phyloP scores from a whole-genome alignment of 2,113 vertebrate genomes.

The Sciurus niger region DNA sequence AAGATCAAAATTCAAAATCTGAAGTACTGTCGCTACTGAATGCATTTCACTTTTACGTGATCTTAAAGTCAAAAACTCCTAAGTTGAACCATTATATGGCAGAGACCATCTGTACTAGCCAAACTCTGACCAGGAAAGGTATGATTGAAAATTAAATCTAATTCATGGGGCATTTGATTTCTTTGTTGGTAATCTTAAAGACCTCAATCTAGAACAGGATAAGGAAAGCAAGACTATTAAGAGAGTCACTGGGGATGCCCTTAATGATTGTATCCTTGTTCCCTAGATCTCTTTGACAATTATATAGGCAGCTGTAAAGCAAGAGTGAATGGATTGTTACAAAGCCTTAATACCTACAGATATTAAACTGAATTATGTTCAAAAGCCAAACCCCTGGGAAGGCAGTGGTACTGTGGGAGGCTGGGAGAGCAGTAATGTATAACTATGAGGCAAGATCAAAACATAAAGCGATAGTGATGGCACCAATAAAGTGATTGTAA shows the following conservation, averaged over 20 bases:
- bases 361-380: slow-evolving; percentile 79
- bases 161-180: slow-evolving; percentile 47
- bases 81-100: background rate
- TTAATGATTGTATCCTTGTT: slow-evolving; percentile 72
- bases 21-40: background rate
- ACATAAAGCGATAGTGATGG: slow-evolving; percentile 74
- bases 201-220: slow-evolving; percentile 38
- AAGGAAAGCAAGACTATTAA: slow-evolving; percentile 73
- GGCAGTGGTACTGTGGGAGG: slow-evolving; percentile 22
- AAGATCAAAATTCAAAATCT: background rate
- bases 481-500: slow-evolving; percentile 76
- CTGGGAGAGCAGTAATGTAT: slow-evolving; percentile 53
- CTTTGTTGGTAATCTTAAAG: slow-evolving; percentile 56
- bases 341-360: slow-evolving; percentile 74
- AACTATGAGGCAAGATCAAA: slow-evolving; percentile 74
- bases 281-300: slow-evolving; percentile 79
- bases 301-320: slow-evolving; percentile 80
- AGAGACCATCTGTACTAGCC: background rate
- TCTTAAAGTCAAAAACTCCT: background rate
- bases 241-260: slow-evolving; percentile 57
- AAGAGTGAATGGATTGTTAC: slow-evolving; percentile 74
- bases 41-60: background rate
- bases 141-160: slow-evolving; percentile 60
- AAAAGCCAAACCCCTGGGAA: slow-evolving; percentile 53
- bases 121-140: slow-evolving; percentile 47